Base-by-base conservation (phyloP, 2,888 invertebrate genomes). In the Apamea anceps region DNA sequence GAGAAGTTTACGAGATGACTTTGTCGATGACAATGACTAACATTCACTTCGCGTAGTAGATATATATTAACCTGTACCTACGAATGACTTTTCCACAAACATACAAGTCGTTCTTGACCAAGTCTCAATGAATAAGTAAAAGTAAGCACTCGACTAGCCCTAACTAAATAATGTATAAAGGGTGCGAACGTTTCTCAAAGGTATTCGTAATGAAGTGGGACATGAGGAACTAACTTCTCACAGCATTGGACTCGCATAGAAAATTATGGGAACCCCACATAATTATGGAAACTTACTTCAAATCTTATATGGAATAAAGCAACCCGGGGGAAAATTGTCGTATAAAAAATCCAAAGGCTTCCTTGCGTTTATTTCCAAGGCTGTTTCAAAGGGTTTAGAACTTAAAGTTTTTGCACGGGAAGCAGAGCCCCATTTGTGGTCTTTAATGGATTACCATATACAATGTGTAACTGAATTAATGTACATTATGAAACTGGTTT, bases 141-240 rank as follows among this genome's bases (percentile, higher is more conserved):
- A 77, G 37, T n/a, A 57, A 77, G 74, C 71, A 77, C 82, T 82
- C 60, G 28, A 72, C 73, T 77, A 77, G 37, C 77, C 45, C 82
- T 77, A 72, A 45, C 82, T 82, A 82, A 86, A 86, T 86, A 72
- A 86, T 82, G 32, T 72, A 65, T 78, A 42, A 60, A 82, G 67
- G 62, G 32, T 73, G 73, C 51, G 66, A 74, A 77, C 71, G 5
- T 77, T 82, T 75, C 71, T 82, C 72, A 85, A 81, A 85, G 72
- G 71, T 85, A 84, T 72, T 77, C 65, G 62, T 82, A 78, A 84
- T 75, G 86, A 77, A 86, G 60, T 37, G 63, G 67, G 48, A 82
- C 37, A 77, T 77, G 77, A 86, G 63, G 54, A 75, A 75, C 67
- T 66, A 51, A 86, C 71, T 75, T 74, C 72, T 67, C 32, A 25